Percentiles rank a stretch among this genome's conserved stretches.
Evolutionary conservation across 2,888 invertebrate genomes (phyloP).

Genomic region (Acronicta aceris): DNA sequence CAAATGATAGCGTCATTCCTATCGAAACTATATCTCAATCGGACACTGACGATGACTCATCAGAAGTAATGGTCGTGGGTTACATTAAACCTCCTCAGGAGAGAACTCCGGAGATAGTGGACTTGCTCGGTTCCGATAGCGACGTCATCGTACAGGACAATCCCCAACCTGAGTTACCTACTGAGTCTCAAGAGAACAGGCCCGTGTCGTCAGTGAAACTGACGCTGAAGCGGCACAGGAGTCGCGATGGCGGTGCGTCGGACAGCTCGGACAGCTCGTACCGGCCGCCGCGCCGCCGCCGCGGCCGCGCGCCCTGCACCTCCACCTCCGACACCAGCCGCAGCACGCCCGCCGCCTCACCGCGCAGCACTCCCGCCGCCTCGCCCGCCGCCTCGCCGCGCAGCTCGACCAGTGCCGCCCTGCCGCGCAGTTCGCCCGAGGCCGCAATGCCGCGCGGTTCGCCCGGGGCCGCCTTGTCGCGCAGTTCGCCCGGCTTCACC

Average conservation of each 20-base stretch:
- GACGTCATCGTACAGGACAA: conserved; percentile 81
- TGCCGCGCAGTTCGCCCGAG: conserved; percentile 31
- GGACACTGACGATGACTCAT: conserved; percentile 84
- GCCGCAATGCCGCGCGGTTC: too few relatives aligned
- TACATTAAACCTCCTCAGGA: conserved; percentile 91
- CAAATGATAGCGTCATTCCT: conserved; percentile 71
- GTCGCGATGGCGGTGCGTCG: conserved; percentile 43
- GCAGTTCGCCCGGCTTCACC: too few relatives aligned
- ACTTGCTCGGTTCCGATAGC: conserved; percentile 89
- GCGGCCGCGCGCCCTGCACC: conserved; percentile 23
- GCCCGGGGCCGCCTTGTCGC: too few relatives aligned
- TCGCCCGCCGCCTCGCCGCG: conserved; percentile 21
- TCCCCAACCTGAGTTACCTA: conserved; percentile 54
- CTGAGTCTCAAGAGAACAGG: conserved; percentile 47
- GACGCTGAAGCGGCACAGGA: conserved; percentile 64
- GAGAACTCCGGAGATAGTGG: conserved; percentile 91
- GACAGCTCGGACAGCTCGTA: conserved; percentile 68
- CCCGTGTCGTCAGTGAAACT: conserved; percentile 65
- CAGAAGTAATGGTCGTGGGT: conserved; percentile 90
- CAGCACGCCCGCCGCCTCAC: conserved; percentile 31
- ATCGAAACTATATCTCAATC: conserved; percentile 86
- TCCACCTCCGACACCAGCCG: conserved; percentile 25
- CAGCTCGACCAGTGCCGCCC: conserved; percentile 42
- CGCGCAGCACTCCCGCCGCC: conserved; percentile 12
- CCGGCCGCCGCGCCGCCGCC: conserved; percentile 58